Evolutionary conservation across 2,888 invertebrate species (phyloP).

Genomic region (Philereme transversata): DNA sequence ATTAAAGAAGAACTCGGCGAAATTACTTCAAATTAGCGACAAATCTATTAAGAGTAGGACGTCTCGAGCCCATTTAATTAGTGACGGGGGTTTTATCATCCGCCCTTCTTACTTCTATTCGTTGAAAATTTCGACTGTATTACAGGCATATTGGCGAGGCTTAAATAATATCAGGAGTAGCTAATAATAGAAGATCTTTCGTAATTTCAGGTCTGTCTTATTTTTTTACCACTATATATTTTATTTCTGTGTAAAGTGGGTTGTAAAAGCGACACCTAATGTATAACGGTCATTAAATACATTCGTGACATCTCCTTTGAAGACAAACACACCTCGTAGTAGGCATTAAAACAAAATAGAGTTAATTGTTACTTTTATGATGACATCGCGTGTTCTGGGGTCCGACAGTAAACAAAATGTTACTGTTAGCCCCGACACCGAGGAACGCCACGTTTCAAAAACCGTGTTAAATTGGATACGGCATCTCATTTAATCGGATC

Average conservation of each 20-base stretch:
- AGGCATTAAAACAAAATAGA: slow-evolving; percentile 70
- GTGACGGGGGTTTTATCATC: slow-evolving; percentile 79
- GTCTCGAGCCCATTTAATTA: slow-evolving; percentile 80
- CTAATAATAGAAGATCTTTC: slow-evolving; percentile 54
- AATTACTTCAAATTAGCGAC: slow-evolving; percentile 78
- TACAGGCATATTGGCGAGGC: slow-evolving; percentile 70
- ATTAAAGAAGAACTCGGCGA: slow-evolving; percentile 58
- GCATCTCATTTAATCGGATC: not conserved
- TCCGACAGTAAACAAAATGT: slow-evolving; percentile 69
- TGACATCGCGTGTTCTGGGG: slow-evolving; percentile 72
- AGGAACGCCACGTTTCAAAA: not conserved
- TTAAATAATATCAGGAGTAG: slow-evolving; percentile 69
- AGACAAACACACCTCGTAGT: slow-evolving; percentile 63
- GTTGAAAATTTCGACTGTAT: slow-evolving; percentile 69
- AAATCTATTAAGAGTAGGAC: slow-evolving; percentile 79
- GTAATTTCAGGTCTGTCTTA: slow-evolving; percentile 41
- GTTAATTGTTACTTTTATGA: slow-evolving; percentile 79
- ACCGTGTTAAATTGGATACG: slow-evolving; percentile 11
- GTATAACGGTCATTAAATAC: slow-evolving; percentile 54
- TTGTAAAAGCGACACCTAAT: slow-evolving; percentile 37
- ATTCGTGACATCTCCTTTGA: slow-evolving; percentile 69
- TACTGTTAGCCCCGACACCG: slow-evolving; percentile 46
- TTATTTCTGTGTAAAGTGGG: slow-evolving; percentile 35
- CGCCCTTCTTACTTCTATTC: slow-evolving; percentile 71
- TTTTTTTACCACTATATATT: slow-evolving; percentile 23